Evolutionary conservation across 2,888 invertebrate species (phyloP), one percentile per base, ranked within the genome.

Genomic region (Plebejus argus): DNA sequence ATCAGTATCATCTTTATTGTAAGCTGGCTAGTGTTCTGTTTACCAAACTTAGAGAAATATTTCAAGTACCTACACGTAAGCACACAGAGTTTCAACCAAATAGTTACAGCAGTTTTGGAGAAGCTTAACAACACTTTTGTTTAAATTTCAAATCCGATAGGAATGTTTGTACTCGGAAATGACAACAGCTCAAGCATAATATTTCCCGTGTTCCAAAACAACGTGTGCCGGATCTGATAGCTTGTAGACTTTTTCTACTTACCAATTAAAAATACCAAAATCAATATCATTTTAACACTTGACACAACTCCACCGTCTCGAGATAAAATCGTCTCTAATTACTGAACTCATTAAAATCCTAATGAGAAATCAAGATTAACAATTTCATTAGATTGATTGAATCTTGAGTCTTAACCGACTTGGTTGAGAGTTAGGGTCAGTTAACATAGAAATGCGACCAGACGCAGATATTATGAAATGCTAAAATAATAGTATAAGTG

Each of bases 301-400:
- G 66, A 66, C 15, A 33, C 66, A 1, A 66, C 23, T 23, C 61
- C 20, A 4, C 4, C 61, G 66, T 61, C 61, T 61, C 66, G 66
- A 33, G 28, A 15, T 28, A 33, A 28, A 10, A 66, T 6, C 66
- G 28, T 28, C 39, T 71, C 39, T 39, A 39, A 70, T 71, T 71
- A 71, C n/a, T 71, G 71, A 71, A 39, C 23, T 39, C 39, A 71
- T 71, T 39, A 71, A 71, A 71, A 39, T 71, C n/a, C 35, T 71
- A 71, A 71, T 71, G 71, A 71, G 71, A 71, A 39, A 39, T 71
- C 71, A n/a, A 71, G 71, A 71, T 71, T 71, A 39, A 71, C 71
- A 71, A 71, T 71, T 71, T 66, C 66, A 66, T 66, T 66, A 66
- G 66, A 66, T 66, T 66, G 66, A 66, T 66, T 33, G 28, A 66